These are phyloP conservation scores for Natrix natrix DNA, from an alignment of 2,797 vertebrate species.

Conservation along the genomic window DNA sequence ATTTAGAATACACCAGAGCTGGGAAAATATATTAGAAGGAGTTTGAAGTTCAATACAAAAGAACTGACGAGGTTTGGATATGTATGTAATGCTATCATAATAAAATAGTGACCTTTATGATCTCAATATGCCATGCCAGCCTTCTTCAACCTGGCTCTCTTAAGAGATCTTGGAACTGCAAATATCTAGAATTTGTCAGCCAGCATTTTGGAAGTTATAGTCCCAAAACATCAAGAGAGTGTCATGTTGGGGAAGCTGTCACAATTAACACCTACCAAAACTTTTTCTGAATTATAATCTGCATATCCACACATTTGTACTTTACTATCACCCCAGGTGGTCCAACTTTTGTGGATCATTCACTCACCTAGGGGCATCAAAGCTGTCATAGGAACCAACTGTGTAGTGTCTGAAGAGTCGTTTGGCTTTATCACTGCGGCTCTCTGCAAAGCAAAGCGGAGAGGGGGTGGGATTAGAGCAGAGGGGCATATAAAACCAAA, in stretches of 20 bases:
- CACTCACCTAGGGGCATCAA: conserved; percentile 78
- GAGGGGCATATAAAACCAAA: no score
- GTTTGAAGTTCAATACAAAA: neutral
- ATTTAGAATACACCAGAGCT: neutral
- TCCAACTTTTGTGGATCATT: neutral
- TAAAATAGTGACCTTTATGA: neutral
- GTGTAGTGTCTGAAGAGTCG: conserved; percentile 92
- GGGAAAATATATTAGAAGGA: neutral
- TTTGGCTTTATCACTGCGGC: conserved; percentile 81
- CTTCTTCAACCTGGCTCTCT: neutral
- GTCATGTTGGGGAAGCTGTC: neutral
- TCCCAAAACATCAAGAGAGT: neutral
- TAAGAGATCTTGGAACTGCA: neutral
- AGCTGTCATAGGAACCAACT: conserved; percentile 93
- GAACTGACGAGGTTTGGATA: neutral
- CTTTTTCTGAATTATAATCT: no score
- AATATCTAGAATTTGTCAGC: neutral
- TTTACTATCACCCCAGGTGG: neutral
- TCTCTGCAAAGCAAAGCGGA: conserved; percentile 19
- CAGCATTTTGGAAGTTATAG: neutral
- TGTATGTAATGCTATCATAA: neutral
- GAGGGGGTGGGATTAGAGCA: neutral
- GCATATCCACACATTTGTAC: neutral
- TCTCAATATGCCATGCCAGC: neutral
- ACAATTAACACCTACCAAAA: no score